Base-by-base conservation (phyloP, 2,888 invertebrate species). In the Diadromus collaris region DNA sequence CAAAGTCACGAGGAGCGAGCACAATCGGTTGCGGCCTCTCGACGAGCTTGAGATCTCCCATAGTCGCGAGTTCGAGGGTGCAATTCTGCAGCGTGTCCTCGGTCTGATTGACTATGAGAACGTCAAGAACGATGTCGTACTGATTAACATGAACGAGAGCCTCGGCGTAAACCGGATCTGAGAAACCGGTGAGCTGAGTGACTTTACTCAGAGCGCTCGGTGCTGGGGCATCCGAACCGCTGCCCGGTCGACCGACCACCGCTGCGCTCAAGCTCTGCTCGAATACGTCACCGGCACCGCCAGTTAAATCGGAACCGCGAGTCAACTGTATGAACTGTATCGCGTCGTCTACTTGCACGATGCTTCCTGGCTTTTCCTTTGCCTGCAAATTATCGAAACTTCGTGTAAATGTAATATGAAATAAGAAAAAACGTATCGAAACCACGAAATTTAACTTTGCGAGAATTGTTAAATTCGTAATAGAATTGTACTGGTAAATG, bases 61-160 rank as follows among this genome's bases (percentile, higher is more conserved):
- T 93, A 0, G 99, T 99, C 1, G 99, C 99, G 90, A 99, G 92
- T 92, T 99, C 99, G 84, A 99, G 93, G 0, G 98, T 98, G 89
- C 99, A 97, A 92, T 99, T 99, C 92, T 99, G 99, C 79, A 99
- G 93, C 0, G 99, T 99, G 89, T 99, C 99, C 85, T 95, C 94
- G 91, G 99, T 99, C 93, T 99, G 99, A 92, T 99, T 99, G 34
- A 99, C 98, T 83, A 99, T 96, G 32, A 99, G 93, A 51, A 99
- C 99, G 91, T 99, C 99, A 56, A 99, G 93, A 58, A 99, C 99
- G 86, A 99, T 99, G 91, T 99, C 99, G 92, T 98, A 99, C 90
- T 98, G 98, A 92, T 98, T 98, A 84, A 99, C 99, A 91, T 99
- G 96, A 1, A 99, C 99, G 89, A 99, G 97, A n/a, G 99, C 99